Base-by-base conservation (phyloP, 2,113 vertebrate genomes). In the Ptyas mucosa region DNA sequence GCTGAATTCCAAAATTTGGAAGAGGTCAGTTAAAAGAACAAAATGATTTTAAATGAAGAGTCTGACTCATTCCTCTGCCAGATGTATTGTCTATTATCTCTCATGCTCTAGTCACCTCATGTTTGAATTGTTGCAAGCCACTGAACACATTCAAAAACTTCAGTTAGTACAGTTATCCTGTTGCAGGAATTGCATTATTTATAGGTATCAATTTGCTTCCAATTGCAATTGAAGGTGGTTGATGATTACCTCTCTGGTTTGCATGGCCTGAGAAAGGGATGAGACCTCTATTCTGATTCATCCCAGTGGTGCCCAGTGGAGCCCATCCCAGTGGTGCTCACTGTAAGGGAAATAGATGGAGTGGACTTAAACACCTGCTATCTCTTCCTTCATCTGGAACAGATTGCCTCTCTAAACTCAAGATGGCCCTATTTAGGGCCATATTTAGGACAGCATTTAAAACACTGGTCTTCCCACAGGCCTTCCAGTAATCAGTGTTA, bases 1-100 rank as follows among this genome's bases (percentile, higher is more conserved):
- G 81, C 96, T 21, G 95, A 96, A 95, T 98, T 97, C 95, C 97
- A 96, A 96, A 98, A 98, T 95, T 81, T 98, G 91, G 98, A 98
- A 94, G 97, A 98, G 97, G 98, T 98, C 18, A 97, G 97, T 91
- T 20, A 57, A 58, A 8, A 9, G 1, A 21, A 57, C 91, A 93
- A 91, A 85, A 90, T 39, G 81, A 58, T 7, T 29, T 6, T 86
- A 10, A 81, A 20, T 85, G 61, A 92, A 51, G 57, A 34, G 3
- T 34, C 49, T 89, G 64, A 75, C 21, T 51, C 20, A 49, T 64
- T 61, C 55, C n/a, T 0, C 0, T 55, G 52, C 55, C 34, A 57
- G 15, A 39, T 10, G 53, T 43, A 7, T 8, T n/a, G 0, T 55
- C 53, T 39, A 39, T 53, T 39, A n/a, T 39, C 2, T 26, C 15